Evolutionary conservation across 1,140 invertebrate genomes (phyloP), one percentile per base, ranked within the genome.

Genomic region (Drosophila baimaii): DNA sequence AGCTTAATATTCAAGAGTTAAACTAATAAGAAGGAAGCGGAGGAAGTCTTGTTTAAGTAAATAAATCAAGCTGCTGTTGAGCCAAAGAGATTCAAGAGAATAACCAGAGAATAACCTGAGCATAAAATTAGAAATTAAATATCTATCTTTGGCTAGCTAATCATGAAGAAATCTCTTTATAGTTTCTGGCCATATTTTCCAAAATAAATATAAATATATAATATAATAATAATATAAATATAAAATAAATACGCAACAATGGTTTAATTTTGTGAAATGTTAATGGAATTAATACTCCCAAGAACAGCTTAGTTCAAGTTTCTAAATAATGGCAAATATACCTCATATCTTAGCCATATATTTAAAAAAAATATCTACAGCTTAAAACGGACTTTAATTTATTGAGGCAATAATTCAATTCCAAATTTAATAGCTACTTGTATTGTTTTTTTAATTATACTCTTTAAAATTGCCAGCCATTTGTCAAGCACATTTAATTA

Each of bases 401-500:
- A 52, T 33, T 7, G 17, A 15, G 17, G 12, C 29, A 15, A 52
- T 52, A 52, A 52, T 21, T 52, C 17, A 52, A 7, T 21, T 35
- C n/a, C 8, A 37, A 35, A 6, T 35, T 35, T 33, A 55, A 33
- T 35, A 35, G 19, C 52, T 19, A n/a, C 31, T 55, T 55, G 31
- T 35, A 55, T 31, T 15, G 33, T 12, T 23, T 23, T 23, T n/a
- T n/a, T 4, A 55, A 37, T 35, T 37, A 23, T 21, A 23, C n/a
- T 43, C 17, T 19, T 17, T 17, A 43, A 12, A 43, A 12, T 6
- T 43, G 8, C 0, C 29, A 5, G 29, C 13, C 19, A 54, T 54
- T 54, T 54, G 7, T 54, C 31, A 54, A 12, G 13, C 1, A n/a
- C 12, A 54, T 54, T 54, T 55, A 55, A 37, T 55, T 55, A 37